phyloP scores from a whole-genome alignment of 2,113 vertebrate species.

The Perccottus glenii region DNA sequence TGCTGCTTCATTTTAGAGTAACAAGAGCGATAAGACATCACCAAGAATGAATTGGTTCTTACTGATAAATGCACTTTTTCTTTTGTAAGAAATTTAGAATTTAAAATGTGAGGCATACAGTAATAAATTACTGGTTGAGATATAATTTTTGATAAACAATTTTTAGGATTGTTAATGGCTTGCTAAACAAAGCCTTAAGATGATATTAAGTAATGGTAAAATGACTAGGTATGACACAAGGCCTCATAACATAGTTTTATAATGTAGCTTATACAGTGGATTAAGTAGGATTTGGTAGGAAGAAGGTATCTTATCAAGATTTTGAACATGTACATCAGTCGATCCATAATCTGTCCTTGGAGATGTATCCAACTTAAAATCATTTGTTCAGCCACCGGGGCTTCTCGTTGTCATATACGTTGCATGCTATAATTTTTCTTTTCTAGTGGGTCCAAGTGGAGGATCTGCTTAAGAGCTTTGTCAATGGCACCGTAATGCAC shows the following conservation, averaged over 20 bases:
- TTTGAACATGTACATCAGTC: conserved; percentile 41
- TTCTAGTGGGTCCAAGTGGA: conserved; percentile 12
- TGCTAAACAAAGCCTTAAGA: conserved; percentile 58
- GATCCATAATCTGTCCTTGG: conserved; percentile 19
- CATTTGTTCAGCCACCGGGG: conserved; percentile 7
- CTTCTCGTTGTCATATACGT: conserved; percentile 28
- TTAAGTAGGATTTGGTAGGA: conserved; percentile 49
- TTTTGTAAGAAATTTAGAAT: conserved; percentile 69
- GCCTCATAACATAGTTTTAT: conserved; percentile 61
- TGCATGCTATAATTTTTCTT: conserved; percentile 39
- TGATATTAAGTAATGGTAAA: conserved; percentile 60
- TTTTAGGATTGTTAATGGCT: conserved; percentile 63
- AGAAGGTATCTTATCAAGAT: conserved; percentile 33
- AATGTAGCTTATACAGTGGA: conserved; percentile 55
- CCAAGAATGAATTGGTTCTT: conserved; percentile 63
- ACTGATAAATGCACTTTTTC: conserved; percentile 74
- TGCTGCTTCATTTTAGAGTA: conserved; percentile 51
- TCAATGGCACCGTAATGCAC: conserved; percentile 43
- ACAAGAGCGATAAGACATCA: conserved; percentile 54
- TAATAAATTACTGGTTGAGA: conserved; percentile 61
- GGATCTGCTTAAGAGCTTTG: conserved; percentile 49
- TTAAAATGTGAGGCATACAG: conserved; percentile 58
- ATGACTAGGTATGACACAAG: conserved; percentile 58
- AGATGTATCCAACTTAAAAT: not conserved
- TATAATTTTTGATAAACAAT: conserved; percentile 57